Percentiles rank a stretch among this genome's conserved stretches.
Conservation (phyloP, 1,140 invertebrate genomes). For the Atopsyche davidsoni region DNA sequence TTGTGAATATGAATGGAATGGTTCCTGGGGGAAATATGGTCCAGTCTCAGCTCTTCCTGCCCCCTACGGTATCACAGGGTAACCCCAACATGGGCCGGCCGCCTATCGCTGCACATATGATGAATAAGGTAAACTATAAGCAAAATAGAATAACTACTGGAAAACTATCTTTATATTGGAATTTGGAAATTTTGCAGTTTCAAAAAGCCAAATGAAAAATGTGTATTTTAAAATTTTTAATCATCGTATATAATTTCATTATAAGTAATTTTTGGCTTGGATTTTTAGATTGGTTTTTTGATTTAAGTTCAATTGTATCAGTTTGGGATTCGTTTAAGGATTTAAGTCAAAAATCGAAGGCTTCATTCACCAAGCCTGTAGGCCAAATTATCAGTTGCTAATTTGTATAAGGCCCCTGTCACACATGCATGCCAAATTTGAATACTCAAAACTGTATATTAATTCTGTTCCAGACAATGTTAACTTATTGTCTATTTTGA, state of each 20-base stretch:
- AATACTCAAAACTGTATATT: no score
- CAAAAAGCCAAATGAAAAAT: no score
- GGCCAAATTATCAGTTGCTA: no score
- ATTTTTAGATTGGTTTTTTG: neutral
- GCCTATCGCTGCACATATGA: slow-evolving; percentile 38
- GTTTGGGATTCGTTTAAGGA: no score
- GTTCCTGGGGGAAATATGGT: slow-evolving; percentile 41
- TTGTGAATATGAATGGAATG: slow-evolving; percentile 42
- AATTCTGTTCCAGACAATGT: neutral
- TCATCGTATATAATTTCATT: neutral
- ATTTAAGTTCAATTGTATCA: no score
- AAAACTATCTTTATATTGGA: no score
- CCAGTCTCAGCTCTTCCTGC: slow-evolving; percentile 34
- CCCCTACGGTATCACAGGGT: slow-evolving; percentile 38
- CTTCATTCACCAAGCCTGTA: no score
- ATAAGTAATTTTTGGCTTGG: neutral
- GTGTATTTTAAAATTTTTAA: neutral
- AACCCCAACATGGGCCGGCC: slow-evolving; percentile 33
- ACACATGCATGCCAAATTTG: no score
- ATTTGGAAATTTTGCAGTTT: no score
- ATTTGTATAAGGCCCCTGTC: no score
- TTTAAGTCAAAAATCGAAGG: no score
- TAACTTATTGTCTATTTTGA: neutral
- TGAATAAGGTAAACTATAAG: slow-evolving; percentile 38
- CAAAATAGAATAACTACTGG: neutral